Evolutionary conservation across 2,888 invertebrate species (phyloP), one percentile per base, ranked within the genome.

Genomic region (Pristionchus japonicus): DNA sequence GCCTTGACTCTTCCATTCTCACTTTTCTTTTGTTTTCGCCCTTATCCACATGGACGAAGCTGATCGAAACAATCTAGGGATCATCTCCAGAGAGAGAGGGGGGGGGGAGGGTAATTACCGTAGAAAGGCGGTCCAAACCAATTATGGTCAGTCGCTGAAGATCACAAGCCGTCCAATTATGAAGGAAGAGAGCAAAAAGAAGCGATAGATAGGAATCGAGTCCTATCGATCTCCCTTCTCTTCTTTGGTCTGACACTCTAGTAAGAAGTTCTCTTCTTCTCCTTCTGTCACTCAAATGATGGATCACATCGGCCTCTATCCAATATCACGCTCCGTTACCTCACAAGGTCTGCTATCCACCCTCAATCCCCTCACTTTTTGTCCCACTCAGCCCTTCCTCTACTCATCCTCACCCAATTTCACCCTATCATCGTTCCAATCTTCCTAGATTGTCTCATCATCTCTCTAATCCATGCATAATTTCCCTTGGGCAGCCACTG

Each of bases 321-420:
- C 64, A 85, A 85, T 85, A 85, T 40, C 64, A 85, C 85, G 85
- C 43, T 85, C 64, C 85, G 85, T 85, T 85, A 85, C 85, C 85
- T 85, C 85, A 85, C 40, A 85, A 85, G 83, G 83, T 83, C 83
- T 83, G 52, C 9, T 27, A 20, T 52, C 82, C 49, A 49, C n/a
- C 37, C 61, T 15, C 37, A 15, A 37, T 84, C 57, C 49, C 4
- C 40, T n/a, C 7, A 27, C 85, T 47, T 64, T 47, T 64, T 64
- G 31, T 47, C 27, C 82, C 23, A 31, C 40, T 40, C 23, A 27
- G n/a, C 40, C 85, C 40, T 31, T 70, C 23, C 67, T 31, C 27
- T 74, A 37, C 47, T 74, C 49, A 27, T 15, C 15, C 27, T 70
- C 74, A 47, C 37, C 37, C 37, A 9, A 74, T 49, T 67, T 27